A percentile compares a stretch with the other conserved stretches of the same genome.
Evolutionary conservation across 2,797 vertebrate genomes (phyloP).

Genomic region (Gallinago nigripennis): DNA sequence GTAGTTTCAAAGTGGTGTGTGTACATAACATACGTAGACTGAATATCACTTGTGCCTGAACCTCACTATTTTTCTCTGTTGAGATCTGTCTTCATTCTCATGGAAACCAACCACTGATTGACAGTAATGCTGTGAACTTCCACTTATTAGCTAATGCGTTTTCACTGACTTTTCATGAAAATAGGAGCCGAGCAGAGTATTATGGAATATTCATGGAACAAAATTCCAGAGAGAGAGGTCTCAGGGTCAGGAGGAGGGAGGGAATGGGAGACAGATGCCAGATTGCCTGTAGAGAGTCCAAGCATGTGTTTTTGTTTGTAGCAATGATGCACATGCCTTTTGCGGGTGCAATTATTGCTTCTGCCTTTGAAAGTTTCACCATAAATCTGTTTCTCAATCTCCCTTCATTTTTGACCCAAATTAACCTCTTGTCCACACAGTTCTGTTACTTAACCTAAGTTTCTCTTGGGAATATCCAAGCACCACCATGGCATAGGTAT

Average conservation of each 20-base stretch:
- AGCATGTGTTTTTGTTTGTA: slow-evolving; percentile 72
- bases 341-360: slow-evolving; percentile 60
- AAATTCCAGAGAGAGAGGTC: slow-evolving; percentile 66
- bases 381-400: slow-evolving; percentile 66
- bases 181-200: neutral
- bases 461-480: neutral
- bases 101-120: slow-evolving; percentile 64
- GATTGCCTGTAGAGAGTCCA: slow-evolving; percentile 69
- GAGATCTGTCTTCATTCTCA: slow-evolving; percentile 55
- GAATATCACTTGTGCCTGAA: slow-evolving; percentile 29
- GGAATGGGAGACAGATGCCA: slow-evolving; percentile 64
- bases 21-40: slow-evolving; percentile 8
- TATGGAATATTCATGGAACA: slow-evolving; percentile 68
- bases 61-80: slow-evolving; percentile 33
- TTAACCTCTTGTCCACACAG: slow-evolving; percentile 38
- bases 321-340: slow-evolving; percentile 68
- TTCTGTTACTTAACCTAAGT: neutral
- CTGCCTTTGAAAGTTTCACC: slow-evolving; percentile 69
- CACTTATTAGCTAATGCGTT: slow-evolving; percentile 46
- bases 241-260: slow-evolving; percentile 61
- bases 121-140: slow-evolving; percentile 65
- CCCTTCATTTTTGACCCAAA: slow-evolving; percentile 63
- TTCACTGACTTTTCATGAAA: slow-evolving; percentile 59
- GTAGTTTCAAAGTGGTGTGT: slow-evolving; percentile 20
- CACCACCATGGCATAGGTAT: neutral